Evolutionary conservation across 2,113 vertebrate genomes (phyloP).

Genomic region (Esox niger): DNA sequence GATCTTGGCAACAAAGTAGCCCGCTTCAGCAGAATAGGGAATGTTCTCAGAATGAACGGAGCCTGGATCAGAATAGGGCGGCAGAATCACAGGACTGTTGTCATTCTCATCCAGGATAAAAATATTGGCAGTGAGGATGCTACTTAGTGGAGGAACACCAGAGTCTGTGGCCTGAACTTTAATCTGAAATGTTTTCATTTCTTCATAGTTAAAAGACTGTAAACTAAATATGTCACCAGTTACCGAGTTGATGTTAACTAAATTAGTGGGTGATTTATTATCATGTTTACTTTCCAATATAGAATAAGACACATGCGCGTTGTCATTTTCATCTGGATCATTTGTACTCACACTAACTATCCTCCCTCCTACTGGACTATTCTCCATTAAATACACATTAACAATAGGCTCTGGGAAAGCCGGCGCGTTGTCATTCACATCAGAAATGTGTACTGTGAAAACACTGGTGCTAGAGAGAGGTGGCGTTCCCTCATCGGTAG

Average conservation of each 20-base stretch:
- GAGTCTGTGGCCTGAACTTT: background rate
- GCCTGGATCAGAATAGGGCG: background rate
- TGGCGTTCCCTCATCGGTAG: slow-evolving; percentile 74
- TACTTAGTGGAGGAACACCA: background rate
- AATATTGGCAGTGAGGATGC: background rate
- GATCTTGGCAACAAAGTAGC: slow-evolving; percentile 47
- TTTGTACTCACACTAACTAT: slow-evolving; percentile 53
- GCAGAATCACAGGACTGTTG: background rate
- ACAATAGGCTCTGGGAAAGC: slow-evolving; percentile 60
- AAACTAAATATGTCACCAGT: slow-evolving; percentile 74
- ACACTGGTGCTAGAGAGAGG: slow-evolving; percentile 62
- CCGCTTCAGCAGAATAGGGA: slow-evolving; percentile 64
- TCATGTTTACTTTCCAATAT: slow-evolving; percentile 28
- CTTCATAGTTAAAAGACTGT: slow-evolving; percentile 77
- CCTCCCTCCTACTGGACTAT: slow-evolving; percentile 56
- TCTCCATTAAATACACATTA: slow-evolving; percentile 53
- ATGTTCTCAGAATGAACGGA: slow-evolving; percentile 55
- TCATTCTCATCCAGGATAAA: background rate
- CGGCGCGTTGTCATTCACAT: slow-evolving; percentile 81
- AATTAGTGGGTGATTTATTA: slow-evolving; percentile 48
- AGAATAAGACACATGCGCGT: slow-evolving; percentile 62
- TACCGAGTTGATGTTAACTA: slow-evolving; percentile 67
- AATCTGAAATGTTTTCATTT: no score
- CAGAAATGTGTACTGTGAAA: slow-evolving; percentile 70
- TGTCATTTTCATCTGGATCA: background rate